These are phyloP conservation scores for Hyposmocoma kahamanoa DNA, from an alignment of 1,140 invertebrate species.

Conservation along the genomic window DNA sequence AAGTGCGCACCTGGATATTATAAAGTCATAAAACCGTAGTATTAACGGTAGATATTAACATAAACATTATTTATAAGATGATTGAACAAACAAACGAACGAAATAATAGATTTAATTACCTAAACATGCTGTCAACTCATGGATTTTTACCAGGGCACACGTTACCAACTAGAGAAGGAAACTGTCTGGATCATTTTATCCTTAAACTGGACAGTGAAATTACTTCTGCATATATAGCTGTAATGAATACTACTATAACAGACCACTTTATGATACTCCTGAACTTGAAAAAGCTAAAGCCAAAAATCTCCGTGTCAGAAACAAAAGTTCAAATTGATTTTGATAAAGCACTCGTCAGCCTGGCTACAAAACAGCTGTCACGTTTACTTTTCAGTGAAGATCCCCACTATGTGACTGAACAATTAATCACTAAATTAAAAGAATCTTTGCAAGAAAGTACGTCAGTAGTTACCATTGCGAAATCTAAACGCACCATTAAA, in stretches of 20 bases:
- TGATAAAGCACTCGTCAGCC: not conserved
- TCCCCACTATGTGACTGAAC: not conserved
- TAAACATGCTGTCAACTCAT: slow-evolving; percentile 19
- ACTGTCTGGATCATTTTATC: slow-evolving; percentile 24
- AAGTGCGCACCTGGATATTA: slow-evolving; percentile 7
- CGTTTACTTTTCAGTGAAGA: not conserved
- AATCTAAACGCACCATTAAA: not conserved
- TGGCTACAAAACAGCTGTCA: not conserved
- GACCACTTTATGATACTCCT: slow-evolving; percentile 17
- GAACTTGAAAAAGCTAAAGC: not conserved
- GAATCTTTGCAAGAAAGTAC: not conserved
- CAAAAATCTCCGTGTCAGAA: not conserved
- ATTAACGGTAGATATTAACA: slow-evolving; percentile 24
- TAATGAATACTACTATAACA: slow-evolving; percentile 18
- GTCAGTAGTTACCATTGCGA: not conserved
- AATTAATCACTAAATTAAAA: not conserved
- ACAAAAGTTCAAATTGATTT: not conserved
- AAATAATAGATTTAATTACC: slow-evolving; percentile 19
- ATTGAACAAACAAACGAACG: slow-evolving; percentile 11
- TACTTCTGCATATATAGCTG: slow-evolving; percentile 8
- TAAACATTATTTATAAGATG: slow-evolving; percentile 14
- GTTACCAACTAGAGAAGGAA: slow-evolving; percentile 18
- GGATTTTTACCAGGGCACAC: slow-evolving; percentile 19
- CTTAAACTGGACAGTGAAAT: slow-evolving; percentile 17
- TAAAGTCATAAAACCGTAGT: slow-evolving; percentile 10